Conservation (phyloP, 2,113 vertebrate genomes). For the Marcusenius ussheri region DNA sequence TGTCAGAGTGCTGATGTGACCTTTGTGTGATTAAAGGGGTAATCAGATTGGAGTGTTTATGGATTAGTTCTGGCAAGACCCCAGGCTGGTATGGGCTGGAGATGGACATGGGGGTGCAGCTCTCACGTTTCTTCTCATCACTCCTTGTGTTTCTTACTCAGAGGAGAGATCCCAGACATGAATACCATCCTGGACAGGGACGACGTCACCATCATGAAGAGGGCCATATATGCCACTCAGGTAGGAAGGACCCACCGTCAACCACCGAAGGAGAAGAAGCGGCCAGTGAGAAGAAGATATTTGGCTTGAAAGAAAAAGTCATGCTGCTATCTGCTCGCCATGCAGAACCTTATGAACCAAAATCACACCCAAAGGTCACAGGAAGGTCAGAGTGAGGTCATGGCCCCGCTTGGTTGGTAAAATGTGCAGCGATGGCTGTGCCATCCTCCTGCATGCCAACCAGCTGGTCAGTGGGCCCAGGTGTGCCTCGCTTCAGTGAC, state of each 20-base stretch:
- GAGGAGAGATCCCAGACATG: conserved; percentile 90
- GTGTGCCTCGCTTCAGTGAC: conserved; percentile 29
- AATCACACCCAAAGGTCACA: conserved; percentile 22
- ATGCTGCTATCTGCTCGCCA: background rate
- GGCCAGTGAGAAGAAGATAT: background rate
- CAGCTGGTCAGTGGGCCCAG: too few relatives aligned
- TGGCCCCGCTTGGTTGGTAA: background rate
- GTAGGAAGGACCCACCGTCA: conserved; percentile 48
- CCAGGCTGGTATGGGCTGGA: background rate
- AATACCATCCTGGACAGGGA: conserved; percentile 86
- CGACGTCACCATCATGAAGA: conserved; percentile 93
- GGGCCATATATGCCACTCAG: conserved; percentile 95
- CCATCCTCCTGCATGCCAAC: background rate
- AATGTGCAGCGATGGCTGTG: conserved; percentile 1
- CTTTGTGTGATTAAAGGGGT: conserved; percentile 19
- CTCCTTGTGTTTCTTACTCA: conserved; percentile 37
- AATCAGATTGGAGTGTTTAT: conserved; percentile 5
- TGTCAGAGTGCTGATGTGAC: conserved; percentile 17
- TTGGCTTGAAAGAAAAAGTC: background rate
- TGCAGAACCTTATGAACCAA: conserved; percentile 24
- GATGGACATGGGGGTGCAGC: background rate
- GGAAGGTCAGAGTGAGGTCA: conserved; percentile 19
- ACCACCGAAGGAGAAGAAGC: background rate
- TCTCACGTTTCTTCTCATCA: background rate
- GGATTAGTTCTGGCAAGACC: conserved; percentile 7